These are phyloP conservation scores for Operophtera brumata DNA, from an alignment of 2,888 invertebrate species.

Conservation along the genomic window DNA sequence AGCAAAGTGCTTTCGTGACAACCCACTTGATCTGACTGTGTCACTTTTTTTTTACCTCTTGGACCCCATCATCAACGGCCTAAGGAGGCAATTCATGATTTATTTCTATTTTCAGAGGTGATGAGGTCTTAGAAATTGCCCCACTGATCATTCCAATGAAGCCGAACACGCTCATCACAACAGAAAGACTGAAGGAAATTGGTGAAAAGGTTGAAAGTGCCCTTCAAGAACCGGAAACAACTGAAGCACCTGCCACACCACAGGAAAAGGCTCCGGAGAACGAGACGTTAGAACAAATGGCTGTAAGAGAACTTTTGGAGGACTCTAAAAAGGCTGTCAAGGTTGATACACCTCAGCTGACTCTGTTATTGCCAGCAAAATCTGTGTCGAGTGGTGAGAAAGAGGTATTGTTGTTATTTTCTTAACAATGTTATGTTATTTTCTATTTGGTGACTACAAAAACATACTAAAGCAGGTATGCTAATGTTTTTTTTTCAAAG, in stretches of 20 bases:
- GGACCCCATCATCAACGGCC: too few relatives aligned
- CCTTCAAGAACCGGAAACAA: constrained; percentile 71
- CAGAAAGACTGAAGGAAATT: constrained; percentile 71
- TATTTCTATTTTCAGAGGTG: constrained; percentile 73
- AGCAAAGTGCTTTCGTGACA: too few relatives aligned
- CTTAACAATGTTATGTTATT: too few relatives aligned
- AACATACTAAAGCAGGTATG: too few relatives aligned
- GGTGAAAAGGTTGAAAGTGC: constrained; percentile 74
- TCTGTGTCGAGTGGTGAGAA: constrained; percentile 81
- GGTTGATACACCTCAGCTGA: constrained; percentile 58
- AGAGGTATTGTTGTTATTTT: constrained; percentile 74
- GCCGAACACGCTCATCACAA: constrained; percentile 77
- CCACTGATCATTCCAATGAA: constrained; percentile 85
- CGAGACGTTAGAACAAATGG: constrained; percentile 83
- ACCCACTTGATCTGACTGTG: too few relatives aligned
- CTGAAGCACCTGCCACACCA: constrained; percentile 39
- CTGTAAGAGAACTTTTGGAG: constrained; percentile 85
- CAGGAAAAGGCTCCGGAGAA: constrained; percentile 45
- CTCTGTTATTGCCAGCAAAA: constrained; percentile 81
- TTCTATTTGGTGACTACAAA: not conserved
- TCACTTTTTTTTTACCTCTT: too few relatives aligned
- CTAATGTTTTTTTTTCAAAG: too few relatives aligned
- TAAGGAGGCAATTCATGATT: too few relatives aligned
- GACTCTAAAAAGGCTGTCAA: constrained; percentile 73
- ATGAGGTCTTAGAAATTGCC: constrained; percentile 71